Evolutionary conservation across 2,888 invertebrate species (phyloP).

Genomic region (Aleiodes testaceus): DNA sequence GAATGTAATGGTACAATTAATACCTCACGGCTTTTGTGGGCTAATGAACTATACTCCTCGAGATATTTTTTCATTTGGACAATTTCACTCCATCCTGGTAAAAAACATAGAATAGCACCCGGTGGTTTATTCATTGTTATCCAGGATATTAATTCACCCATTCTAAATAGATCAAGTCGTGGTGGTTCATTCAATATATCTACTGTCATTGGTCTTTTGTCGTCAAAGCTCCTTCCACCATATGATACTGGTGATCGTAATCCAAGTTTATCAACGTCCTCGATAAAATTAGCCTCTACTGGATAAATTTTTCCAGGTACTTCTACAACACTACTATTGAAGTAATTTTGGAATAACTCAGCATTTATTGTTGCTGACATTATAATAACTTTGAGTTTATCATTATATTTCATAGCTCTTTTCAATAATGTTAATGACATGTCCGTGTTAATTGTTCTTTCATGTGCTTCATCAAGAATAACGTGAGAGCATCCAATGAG

Average conservation of each 20-base stretch:
- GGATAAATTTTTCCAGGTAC: constrained; percentile 78
- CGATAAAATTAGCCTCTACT: constrained; percentile 77
- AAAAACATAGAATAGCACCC: constrained; percentile 83
- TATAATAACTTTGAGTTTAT: constrained; percentile 77
- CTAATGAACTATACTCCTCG: constrained; percentile 65
- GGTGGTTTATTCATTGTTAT: constrained; percentile 77
- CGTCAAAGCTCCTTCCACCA: constrained; percentile 60
- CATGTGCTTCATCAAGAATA: constrained; percentile 84
- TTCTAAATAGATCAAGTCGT: constrained; percentile 74
- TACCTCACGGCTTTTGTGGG: constrained; percentile 59
- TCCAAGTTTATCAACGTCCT: constrained; percentile 71
- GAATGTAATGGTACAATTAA: constrained; percentile 77
- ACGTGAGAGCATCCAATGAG: constrained; percentile 79
- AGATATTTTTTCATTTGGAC: constrained; percentile 74
- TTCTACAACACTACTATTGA: constrained; percentile 74
- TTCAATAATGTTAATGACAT: constrained; percentile 78
- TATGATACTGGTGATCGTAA: constrained; percentile 49
- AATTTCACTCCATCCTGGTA: constrained; percentile 86
- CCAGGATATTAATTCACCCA: constrained; percentile 74
- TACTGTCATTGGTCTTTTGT: constrained; percentile 57
- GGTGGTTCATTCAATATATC: constrained; percentile 60
- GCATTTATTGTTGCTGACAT: constrained; percentile 85
- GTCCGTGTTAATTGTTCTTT: constrained; percentile 81
- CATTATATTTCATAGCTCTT: constrained; percentile 75
- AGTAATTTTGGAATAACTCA: constrained; percentile 77